Evolutionary conservation across 2,888 invertebrate genomes (phyloP).

Genomic region (Leptopilina syphax): DNA sequence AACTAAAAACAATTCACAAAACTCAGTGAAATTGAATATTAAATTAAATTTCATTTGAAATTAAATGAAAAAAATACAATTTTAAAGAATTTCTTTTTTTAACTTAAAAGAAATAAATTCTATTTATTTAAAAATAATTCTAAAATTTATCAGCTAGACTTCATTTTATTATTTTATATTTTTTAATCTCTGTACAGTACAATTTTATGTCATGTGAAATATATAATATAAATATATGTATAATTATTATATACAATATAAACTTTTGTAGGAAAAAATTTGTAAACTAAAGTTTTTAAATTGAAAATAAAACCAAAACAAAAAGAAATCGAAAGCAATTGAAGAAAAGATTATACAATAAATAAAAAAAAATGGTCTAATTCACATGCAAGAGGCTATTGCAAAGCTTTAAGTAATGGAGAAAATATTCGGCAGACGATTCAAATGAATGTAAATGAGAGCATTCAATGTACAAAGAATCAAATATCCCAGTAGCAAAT

Average conservation of each 20-base stretch:
- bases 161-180: too few species aligned
- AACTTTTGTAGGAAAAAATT: neutral
- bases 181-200: too few species aligned
- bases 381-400: constrained; percentile 3
- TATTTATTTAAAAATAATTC: too few species aligned
- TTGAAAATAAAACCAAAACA: neutral
- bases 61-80: too few species aligned
- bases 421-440: constrained; percentile 59
- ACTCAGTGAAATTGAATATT: neutral
- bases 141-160: too few species aligned
- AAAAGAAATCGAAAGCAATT: neutral
- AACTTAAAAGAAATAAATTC: too few species aligned
- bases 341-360: neutral
- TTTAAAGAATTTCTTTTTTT: too few species aligned
- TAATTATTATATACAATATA: too few species aligned
- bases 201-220: too few species aligned
- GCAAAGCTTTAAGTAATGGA: constrained; percentile 52
- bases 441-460: constrained; percentile 72
- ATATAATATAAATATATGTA: too few species aligned
- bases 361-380: neutral
- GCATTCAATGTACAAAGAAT: constrained; percentile 74
- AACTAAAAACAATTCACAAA: neutral
- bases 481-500: constrained; percentile 75
- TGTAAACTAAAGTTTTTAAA: neutral
- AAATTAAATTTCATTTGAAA: neutral